Conservation (phyloP, 2,797 vertebrate genomes). For the Galagoides demidoff region DNA sequence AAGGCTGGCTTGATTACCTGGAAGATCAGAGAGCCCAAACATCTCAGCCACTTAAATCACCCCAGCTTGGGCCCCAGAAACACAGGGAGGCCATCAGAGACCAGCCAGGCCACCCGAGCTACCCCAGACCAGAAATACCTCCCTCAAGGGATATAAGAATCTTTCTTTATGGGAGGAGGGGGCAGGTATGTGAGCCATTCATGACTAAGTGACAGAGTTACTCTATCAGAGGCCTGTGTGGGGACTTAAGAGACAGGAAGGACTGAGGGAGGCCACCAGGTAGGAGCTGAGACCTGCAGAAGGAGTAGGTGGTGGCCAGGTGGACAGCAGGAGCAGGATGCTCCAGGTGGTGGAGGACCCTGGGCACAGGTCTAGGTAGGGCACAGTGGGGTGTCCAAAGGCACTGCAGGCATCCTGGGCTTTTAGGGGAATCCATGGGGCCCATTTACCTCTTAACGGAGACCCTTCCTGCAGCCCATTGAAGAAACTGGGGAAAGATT, state of each 20-base stretch:
- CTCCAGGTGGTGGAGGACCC: too few relatives aligned
- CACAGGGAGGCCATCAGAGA: not conserved
- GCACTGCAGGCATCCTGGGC: accelerated
- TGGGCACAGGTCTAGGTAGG: not conserved
- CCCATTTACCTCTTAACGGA: not conserved
- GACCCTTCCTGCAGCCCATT: not conserved
- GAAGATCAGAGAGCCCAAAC: not conserved
- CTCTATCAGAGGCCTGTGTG: not conserved
- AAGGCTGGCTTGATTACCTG: too few relatives aligned
- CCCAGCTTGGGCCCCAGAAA: not conserved
- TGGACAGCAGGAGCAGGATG: not conserved
- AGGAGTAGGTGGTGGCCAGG: not conserved
- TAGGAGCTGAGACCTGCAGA: not conserved
- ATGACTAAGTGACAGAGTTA: not conserved
- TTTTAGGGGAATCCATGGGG: accelerated
- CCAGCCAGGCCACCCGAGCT: not conserved
- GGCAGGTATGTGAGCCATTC: accelerated
- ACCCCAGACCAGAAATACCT: not conserved
- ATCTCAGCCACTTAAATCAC: not conserved
- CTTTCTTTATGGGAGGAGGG: not conserved
- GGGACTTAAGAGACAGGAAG: not conserved
- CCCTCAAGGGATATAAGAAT: not conserved
- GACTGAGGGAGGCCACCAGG: not conserved
- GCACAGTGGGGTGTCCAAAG: accelerated
- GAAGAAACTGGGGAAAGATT: not conserved